Percentiles rank a stretch among this genome's conserved stretches.
phyloP scores from a whole-genome alignment of 2,888 invertebrate species.

The Drosophila phalerata region DNA sequence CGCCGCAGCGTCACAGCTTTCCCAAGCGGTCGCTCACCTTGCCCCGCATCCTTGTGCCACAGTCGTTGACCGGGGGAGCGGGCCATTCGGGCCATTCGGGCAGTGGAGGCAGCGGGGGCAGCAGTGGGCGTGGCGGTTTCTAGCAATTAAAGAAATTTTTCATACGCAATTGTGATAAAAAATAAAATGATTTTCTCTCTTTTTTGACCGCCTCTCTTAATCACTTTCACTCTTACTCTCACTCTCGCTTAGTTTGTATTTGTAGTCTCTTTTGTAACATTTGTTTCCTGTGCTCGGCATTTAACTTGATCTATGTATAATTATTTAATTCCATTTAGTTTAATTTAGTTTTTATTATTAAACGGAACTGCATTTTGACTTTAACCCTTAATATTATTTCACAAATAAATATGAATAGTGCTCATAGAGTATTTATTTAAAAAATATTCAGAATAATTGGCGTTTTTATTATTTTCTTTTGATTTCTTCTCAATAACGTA shows the following conservation, averaged over 20 bases:
- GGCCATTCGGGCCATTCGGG: constrained; percentile 33
- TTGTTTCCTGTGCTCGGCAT: constrained; percentile 67
- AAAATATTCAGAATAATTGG: constrained; percentile 9
- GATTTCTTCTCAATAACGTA: constrained; percentile 52
- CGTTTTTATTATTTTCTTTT: constrained; percentile 31
- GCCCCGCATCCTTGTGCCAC: constrained; percentile 78
- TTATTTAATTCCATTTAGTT: constrained; percentile 39
- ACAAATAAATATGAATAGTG: constrained; percentile 57
- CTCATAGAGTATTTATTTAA: constrained; percentile 9
- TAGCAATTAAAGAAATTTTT: constrained; percentile 85
- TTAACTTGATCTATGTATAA: constrained; percentile 51
- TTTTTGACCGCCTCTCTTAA: constrained; percentile 16
- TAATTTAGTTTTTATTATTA: constrained; percentile 12
- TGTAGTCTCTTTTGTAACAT: constrained; percentile 73
- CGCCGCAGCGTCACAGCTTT: constrained; percentile 61
- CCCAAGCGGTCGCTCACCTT: constrained; percentile 82
- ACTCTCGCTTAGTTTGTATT: constrained; percentile 30
- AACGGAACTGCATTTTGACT: constrained; percentile 60
- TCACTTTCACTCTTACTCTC: constrained; percentile 22
- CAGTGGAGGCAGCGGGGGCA: constrained; percentile 25
- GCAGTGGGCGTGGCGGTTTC: constrained; percentile 77
- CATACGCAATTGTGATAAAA: constrained; percentile 85
- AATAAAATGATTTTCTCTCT: constrained; percentile 64
- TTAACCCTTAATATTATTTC: constrained; percentile 52
- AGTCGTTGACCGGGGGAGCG: constrained; percentile 29